phyloP scores from a whole-genome alignment of 2,797 vertebrate genomes.

The Sebastes umbrosus region DNA sequence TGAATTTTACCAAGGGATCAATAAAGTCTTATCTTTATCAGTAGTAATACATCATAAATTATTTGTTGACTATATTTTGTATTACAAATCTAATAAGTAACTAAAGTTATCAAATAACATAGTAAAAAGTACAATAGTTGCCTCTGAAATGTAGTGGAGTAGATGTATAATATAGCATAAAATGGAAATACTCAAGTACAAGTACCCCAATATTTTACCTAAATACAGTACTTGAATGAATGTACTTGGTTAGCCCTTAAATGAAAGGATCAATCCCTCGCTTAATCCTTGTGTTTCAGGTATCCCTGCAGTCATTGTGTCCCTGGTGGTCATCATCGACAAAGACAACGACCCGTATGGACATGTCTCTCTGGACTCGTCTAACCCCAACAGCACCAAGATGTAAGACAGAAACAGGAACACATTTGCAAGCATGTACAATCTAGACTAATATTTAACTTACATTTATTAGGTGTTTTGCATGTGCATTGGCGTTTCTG shows the following conservation, averaged over 20 bases:
- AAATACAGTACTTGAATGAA: neutral
- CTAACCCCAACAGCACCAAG: neutral
- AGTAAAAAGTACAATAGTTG: neutral
- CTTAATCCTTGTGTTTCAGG: constrained; percentile 66
- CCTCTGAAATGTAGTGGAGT: neutral
- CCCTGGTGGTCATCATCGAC: constrained; percentile 46
- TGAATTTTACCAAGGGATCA: too few relatives aligned
- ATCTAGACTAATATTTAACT: neutral
- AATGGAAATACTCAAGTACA: neutral
- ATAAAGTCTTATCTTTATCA: neutral
- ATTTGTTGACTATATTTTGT: neutral
- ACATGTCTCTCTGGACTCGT: neutral
- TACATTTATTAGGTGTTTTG: neutral
- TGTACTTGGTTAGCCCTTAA: neutral
- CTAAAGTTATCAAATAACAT: neutral
- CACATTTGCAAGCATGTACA: neutral
- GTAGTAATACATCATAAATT: neutral
- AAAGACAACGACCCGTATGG: constrained; percentile 53
- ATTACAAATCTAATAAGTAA: neutral
- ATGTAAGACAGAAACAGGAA: constrained; percentile 34
- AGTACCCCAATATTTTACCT: neutral
- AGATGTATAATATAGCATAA: neutral
- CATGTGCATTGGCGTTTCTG: neutral
- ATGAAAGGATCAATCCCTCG: neutral
- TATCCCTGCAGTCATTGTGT: constrained; percentile 74